A percentile compares a stretch with the other conserved stretches of the same genome.
These are phyloP conservation scores for Branchinecta sandiegonensis DNA, from an alignment of 2,888 invertebrate species.

Conservation along the genomic window DNA sequence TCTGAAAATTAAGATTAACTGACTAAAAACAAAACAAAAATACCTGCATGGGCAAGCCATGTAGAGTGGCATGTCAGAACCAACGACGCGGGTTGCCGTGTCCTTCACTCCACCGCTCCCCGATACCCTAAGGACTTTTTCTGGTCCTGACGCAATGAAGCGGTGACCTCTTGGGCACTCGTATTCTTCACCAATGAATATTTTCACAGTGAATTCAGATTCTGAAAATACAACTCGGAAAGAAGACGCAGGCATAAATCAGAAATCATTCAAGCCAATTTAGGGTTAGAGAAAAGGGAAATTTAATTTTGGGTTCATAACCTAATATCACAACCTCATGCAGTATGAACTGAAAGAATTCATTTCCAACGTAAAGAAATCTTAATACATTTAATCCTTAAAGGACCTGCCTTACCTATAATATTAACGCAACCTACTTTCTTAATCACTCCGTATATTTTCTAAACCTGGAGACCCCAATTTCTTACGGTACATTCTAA, in stretches of 20 bases:
- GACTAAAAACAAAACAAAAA: neutral
- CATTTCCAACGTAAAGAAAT: too few species aligned
- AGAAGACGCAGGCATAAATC: neutral
- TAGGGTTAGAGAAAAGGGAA: too few species aligned
- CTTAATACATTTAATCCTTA: too few species aligned
- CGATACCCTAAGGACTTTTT: conserved; percentile 60
- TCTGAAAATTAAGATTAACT: too few species aligned
- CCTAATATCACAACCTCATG: too few species aligned
- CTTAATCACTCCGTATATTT: too few species aligned
- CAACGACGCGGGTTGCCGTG: conserved; percentile 69
- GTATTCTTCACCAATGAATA: conserved; percentile 90
- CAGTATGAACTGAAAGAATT: too few species aligned
- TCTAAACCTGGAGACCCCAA: too few species aligned
- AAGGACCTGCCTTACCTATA: too few species aligned
- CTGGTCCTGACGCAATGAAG: conserved; percentile 77
- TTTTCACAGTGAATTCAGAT: conserved; percentile 59
- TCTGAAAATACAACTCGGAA: neutral
- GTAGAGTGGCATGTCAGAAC: conserved; percentile 74
- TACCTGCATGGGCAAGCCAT: conserved; percentile 65
- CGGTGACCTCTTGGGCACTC: conserved; percentile 96
- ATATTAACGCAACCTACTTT: too few species aligned
- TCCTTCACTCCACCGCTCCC: conserved; percentile 57
- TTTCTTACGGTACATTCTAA: too few species aligned
- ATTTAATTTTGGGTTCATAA: too few species aligned
- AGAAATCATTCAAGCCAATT: neutral